phyloP scores from a whole-genome alignment of 2,113 vertebrate genomes.

The Heptranchias perlo region DNA sequence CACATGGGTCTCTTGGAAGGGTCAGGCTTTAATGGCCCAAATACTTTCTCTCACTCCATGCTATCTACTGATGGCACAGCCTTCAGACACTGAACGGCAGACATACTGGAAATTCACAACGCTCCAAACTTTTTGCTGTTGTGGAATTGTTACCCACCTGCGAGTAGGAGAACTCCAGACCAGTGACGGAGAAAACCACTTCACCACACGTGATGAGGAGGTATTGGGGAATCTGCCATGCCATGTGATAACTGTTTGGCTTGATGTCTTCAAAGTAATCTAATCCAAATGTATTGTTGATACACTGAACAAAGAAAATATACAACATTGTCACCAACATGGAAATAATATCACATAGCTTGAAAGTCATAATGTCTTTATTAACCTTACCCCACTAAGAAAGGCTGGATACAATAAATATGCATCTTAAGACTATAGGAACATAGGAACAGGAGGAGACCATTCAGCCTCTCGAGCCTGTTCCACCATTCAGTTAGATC shows the following conservation, averaged over 20 bases:
- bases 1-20: neutral
- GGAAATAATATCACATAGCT: neutral
- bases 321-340: neutral
- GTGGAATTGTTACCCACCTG: constrained; percentile 64
- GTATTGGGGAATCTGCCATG: constrained; percentile 92
- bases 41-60: neutral
- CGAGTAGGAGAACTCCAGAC: constrained; percentile 90
- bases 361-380: neutral
- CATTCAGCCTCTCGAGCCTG: neutral
- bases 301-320: constrained; percentile 48
- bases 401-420: neutral
- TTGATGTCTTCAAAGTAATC: constrained; percentile 60
- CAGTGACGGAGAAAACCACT: constrained; percentile 89
- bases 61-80: neutral
- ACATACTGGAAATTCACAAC: neutral
- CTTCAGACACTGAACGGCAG: neutral
- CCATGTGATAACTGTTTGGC: constrained; percentile 75
- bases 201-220: constrained; percentile 84
- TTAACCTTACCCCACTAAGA: neutral
- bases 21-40: neutral
- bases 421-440: too few species aligned
- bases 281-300: neutral
- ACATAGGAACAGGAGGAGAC: neutral
- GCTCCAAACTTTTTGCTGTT: neutral
- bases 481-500: neutral